These are phyloP conservation scores for Platichthys stellatus DNA, from an alignment of 2,113 vertebrate genomes.

Conservation along the genomic window DNA sequence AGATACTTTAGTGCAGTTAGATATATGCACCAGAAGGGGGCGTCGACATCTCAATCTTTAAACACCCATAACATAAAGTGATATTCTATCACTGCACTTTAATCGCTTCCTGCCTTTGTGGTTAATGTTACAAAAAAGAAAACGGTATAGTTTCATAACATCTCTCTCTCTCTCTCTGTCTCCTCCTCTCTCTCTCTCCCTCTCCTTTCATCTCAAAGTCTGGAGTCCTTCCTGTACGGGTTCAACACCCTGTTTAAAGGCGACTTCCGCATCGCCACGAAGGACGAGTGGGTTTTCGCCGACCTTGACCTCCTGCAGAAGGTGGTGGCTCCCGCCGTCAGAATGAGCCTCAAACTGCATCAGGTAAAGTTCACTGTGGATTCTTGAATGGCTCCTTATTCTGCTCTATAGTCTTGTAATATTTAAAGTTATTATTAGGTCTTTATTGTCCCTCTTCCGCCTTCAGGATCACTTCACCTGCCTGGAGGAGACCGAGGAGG, in stretches of 20 bases:
- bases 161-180: background rate
- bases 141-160: no score
- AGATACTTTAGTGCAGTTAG: constrained; percentile 17
- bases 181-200: background rate
- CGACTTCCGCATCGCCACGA: constrained; percentile 91
- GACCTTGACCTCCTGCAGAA: constrained; percentile 96
- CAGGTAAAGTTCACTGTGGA: constrained; percentile 82
- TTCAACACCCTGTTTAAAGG: constrained; percentile 97
- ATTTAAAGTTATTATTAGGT: no score
- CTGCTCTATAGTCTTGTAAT: no score
- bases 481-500: constrained; percentile 96
- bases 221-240: constrained; percentile 96
- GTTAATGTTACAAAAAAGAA: no score
- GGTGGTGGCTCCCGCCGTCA: constrained; percentile 93
- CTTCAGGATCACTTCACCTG: constrained; percentile 96
- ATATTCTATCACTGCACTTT: background rate
- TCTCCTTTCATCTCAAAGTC: constrained; percentile 71
- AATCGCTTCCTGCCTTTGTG: background rate
- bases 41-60: constrained; percentile 19
- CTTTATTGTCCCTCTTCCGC: background rate
- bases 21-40: constrained; percentile 51
- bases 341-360: constrained; percentile 98
- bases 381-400: no score
- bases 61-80: background rate
- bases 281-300: constrained; percentile 97